phyloP scores from a whole-genome alignment of 2,113 vertebrate genomes.

The Climacteris rufus region DNA sequence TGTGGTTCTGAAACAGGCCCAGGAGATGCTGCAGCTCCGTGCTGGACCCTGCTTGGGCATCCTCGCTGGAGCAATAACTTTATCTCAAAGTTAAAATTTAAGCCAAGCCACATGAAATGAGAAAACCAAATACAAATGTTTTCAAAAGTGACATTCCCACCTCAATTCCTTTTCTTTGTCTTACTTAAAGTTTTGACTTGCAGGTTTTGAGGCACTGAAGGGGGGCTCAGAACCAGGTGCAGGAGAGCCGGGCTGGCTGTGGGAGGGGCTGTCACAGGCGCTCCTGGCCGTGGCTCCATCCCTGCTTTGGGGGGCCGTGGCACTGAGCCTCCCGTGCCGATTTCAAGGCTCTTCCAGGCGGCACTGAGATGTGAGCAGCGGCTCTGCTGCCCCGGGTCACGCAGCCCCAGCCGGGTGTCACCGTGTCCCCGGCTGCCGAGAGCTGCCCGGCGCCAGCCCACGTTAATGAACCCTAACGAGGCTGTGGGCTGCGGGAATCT shows the following conservation, averaged over 20 bases:
- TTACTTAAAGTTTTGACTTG: neutral
- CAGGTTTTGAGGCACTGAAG: neutral
- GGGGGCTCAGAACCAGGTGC: neutral
- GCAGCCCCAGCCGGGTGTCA: neutral
- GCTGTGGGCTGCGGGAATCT: accelerated
- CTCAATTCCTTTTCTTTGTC: neutral
- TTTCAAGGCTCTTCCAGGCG: neutral
- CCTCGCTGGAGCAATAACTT: accelerated
- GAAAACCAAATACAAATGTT: neutral
- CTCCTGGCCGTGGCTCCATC: accelerated
- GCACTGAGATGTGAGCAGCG: neutral
- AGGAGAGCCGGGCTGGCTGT: neutral
- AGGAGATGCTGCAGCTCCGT: neutral
- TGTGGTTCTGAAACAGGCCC: neutral
- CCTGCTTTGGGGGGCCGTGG: neutral
- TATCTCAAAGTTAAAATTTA: neutral
- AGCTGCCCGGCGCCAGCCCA: neutral
- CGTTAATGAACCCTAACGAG: neutral
- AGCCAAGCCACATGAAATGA: neutral
- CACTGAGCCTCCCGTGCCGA: neutral
- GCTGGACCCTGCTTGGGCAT: neutral
- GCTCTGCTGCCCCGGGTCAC: neutral
- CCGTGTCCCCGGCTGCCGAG: neutral
- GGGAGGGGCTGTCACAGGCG: neutral
- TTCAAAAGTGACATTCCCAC: neutral